Evolutionary conservation across 2,113 vertebrate species (phyloP).

Genomic region (Grallaria varia): DNA sequence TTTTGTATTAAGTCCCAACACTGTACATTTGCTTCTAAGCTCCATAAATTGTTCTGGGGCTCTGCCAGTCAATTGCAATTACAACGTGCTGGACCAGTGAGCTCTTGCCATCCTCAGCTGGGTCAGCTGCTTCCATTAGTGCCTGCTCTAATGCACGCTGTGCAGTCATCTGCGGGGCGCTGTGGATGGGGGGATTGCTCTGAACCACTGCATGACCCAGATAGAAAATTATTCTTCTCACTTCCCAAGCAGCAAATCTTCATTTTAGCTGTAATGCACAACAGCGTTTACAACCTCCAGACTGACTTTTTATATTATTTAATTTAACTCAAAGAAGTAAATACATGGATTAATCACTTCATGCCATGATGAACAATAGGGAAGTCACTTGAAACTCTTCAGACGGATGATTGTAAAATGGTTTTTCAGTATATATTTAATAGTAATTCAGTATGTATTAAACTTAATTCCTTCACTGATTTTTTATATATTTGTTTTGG

Average conservation of each 20-base stretch:
- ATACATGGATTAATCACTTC: neutral
- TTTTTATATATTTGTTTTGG: neutral
- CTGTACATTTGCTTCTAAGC: neutral
- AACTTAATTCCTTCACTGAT: neutral
- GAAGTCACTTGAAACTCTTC: neutral
- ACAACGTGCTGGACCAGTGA: neutral
- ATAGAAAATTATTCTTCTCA: neutral
- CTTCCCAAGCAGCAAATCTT: neutral
- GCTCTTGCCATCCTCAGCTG: neutral
- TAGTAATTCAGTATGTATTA: neutral
- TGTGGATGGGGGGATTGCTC: neutral
- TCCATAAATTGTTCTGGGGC: neutral
- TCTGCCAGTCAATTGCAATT: neutral
- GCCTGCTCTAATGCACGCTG: neutral
- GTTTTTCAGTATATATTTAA: neutral
- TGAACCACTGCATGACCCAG: neutral
- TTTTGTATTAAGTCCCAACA: neutral
- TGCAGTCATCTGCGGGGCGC: rapidly evolving
- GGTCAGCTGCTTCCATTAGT: neutral
- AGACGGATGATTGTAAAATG: neutral
- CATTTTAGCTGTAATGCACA: neutral
- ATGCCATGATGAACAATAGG: neutral
- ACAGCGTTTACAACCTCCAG: rapidly evolving
- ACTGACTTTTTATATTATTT: neutral
- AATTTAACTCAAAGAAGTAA: neutral